Base-by-base conservation (phyloP, 2,888 invertebrate genomes). In the Agrochola litura region DNA sequence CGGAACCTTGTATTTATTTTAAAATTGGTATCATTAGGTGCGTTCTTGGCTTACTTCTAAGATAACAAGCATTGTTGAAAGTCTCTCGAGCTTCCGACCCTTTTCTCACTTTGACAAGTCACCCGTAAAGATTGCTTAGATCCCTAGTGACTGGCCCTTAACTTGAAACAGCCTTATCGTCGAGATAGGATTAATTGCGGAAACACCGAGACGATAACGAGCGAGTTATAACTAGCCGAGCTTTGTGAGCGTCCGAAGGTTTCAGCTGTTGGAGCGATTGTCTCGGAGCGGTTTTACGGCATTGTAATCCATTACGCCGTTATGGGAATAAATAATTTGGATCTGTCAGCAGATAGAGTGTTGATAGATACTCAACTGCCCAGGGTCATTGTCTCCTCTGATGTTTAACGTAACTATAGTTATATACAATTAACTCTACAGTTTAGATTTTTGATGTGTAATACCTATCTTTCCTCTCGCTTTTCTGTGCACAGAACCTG, bases 51-150 rank as follows among this genome's bases (percentile, higher is more conserved):
- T 94, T 94, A 93, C 94, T 95, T 96, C 93, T 95, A 94, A 95
- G 96, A 96, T 96, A 96, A 96, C 96, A 96, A 96, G 96, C 96
- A 96, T 96, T 96, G 96, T 96, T 96, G 96, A 96, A 95, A 96
- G 94, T 96, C 96, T 95, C 96, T 94, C 93, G 94, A 95, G 95
- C 92, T 93, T 93, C 94, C 94, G 95, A 96, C 96, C 96, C 96
- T 96, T 93, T 96, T 94, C 95, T 94, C 93, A 92, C 96, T 96
- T 96, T 96, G 96, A 96, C 96, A 95, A 96, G 95, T 96, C 95
- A 96, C 93, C 95, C 96, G 96, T 96, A 94, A 96, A 96, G 96
- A 96, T 96, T 96, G 96, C 96, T 96, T 96, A 95, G 96, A 96
- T 96, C 96, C 95, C 95, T 88, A 92, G 94, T 90, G 94, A 93